These are phyloP conservation scores for Leucoraja erinaceus DNA, from an alignment of 2,113 vertebrate species.

Conservation along the genomic window DNA sequence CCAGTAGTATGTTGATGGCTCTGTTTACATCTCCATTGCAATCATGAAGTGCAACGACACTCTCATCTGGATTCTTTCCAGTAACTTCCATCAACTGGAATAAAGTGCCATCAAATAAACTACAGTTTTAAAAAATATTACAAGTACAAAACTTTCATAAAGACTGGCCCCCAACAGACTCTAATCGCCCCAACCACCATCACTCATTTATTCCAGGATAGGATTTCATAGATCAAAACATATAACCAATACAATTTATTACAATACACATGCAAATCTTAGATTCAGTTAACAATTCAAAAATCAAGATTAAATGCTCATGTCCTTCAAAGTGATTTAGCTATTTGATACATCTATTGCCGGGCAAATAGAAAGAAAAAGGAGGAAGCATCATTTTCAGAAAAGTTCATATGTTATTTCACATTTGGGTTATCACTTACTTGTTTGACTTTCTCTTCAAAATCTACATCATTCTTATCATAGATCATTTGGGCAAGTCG, in stretches of 20 bases:
- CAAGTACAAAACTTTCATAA: neutral
- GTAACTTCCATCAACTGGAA: conserved; percentile 89
- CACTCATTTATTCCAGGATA: neutral
- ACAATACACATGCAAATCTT: neutral
- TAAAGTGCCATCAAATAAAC: conserved; percentile 39
- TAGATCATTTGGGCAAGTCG: conserved; percentile 93
- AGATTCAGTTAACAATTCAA: neutral
- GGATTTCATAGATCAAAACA: neutral
- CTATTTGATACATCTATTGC: neutral
- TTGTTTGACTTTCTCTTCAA: conserved; percentile 96
- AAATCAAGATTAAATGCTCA: neutral
- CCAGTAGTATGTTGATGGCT: conserved; percentile 89
- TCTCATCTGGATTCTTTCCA: conserved; percentile 88
- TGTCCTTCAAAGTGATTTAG: neutral
- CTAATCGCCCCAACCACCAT: too few species aligned
- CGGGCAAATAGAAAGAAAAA: neutral
- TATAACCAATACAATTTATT: neutral
- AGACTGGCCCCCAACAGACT: neutral
- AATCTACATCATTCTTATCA: conserved; percentile 90
- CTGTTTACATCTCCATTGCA: conserved; percentile 88
- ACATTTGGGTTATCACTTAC: conserved; percentile 48
- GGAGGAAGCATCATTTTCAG: neutral
- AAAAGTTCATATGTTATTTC: neutral
- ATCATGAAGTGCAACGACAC: conserved; percentile 88
- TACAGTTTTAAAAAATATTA: neutral